These are phyloP conservation scores for Corythornis vintsioides DNA, from an alignment of 2,113 vertebrate genomes.

Conservation along the genomic window DNA sequence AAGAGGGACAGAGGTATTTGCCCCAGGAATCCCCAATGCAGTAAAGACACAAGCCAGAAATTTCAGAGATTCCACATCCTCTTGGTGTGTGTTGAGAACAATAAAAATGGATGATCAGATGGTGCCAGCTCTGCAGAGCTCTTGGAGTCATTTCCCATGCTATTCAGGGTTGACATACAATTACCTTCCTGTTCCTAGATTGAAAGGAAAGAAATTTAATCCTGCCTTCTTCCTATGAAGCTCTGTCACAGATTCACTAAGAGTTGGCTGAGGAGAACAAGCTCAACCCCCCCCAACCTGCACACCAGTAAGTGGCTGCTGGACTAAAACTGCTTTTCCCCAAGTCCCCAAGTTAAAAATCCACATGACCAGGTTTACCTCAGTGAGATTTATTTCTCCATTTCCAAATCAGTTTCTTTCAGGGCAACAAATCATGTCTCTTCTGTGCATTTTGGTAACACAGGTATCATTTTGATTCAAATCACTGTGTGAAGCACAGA, in stretches of 20 bases:
- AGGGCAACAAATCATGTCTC: neutral
- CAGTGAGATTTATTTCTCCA: neutral
- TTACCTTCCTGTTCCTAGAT: neutral
- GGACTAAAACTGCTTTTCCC: neutral
- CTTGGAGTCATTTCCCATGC: neutral
- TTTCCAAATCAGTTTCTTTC: neutral
- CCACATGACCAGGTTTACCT: neutral
- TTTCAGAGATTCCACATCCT: neutral
- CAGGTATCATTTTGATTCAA: neutral
- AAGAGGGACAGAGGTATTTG: neutral
- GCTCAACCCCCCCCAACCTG: neutral
- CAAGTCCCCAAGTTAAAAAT: neutral
- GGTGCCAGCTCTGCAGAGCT: neutral
- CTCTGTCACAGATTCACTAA: neutral
- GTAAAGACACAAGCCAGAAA: neutral
- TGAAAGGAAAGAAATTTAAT: neutral
- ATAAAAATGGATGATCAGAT: neutral
- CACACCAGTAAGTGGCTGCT: neutral
- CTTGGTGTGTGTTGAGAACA: neutral
- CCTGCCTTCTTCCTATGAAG: neutral
- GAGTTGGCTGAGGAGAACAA: neutral
- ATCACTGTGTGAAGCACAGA: neutral
- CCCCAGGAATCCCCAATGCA: neutral
- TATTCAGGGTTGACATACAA: neutral
- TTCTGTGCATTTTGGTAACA: neutral